Evolutionary conservation across 2,888 invertebrate genomes (phyloP).

Genomic region (Blomia tropicalis): DNA sequence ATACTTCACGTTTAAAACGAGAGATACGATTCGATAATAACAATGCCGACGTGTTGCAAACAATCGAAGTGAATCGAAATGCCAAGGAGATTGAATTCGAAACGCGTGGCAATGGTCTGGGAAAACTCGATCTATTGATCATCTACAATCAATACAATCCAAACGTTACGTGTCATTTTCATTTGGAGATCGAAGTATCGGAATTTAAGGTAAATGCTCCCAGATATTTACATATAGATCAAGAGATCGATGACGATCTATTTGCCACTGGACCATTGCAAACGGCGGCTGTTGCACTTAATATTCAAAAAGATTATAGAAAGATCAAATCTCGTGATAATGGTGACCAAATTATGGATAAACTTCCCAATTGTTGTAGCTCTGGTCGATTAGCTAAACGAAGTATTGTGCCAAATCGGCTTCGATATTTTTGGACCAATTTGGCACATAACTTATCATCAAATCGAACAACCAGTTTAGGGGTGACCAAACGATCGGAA

Average conservation of each 20-base stretch:
- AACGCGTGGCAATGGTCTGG: slow-evolving; percentile 30
- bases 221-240: neutral
- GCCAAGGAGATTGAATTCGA: slow-evolving; percentile 24
- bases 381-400: neutral
- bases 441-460: neutral
- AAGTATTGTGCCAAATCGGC: neutral
- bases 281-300: neutral
- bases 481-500: neutral
- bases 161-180: slow-evolving; percentile 27
- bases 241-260: neutral
- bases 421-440: neutral
- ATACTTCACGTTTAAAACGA: slow-evolving; percentile 29
- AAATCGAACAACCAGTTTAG: neutral
- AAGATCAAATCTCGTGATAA: neutral
- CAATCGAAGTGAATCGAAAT: slow-evolving; percentile 23
- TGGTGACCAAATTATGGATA: neutral
- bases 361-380: neutral
- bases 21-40: slow-evolving; percentile 28
- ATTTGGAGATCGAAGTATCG: slow-evolving; percentile 24
- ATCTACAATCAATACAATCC: slow-evolving; percentile 29
- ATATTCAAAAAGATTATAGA: neutral
- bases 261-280: neutral
- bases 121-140: slow-evolving; percentile 28
- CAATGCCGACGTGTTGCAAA: slow-evolving; percentile 32
- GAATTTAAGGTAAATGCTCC: slow-evolving; percentile 6